Evolutionary conservation across 2,888 invertebrate genomes (phyloP).

Genomic region (Panopea generosa): DNA sequence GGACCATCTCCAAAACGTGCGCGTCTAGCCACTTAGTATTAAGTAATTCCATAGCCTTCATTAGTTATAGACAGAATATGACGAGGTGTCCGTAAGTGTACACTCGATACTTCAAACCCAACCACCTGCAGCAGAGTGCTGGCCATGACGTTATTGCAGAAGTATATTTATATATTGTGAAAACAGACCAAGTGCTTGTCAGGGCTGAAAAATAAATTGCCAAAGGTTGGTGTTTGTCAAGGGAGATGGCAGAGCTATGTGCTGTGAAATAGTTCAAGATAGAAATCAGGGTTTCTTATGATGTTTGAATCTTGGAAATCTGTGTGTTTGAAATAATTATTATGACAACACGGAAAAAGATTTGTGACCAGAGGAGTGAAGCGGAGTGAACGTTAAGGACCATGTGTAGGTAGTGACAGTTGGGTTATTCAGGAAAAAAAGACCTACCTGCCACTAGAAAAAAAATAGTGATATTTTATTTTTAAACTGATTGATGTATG

Average conservation of each 20-base stretch:
- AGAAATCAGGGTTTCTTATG: neutral
- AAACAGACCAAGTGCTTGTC: slow-evolving; percentile 26
- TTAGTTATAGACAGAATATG: neutral
- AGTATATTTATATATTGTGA: slow-evolving; percentile 35
- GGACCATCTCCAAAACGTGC: slow-evolving; percentile 79
- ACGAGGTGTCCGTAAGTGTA: neutral
- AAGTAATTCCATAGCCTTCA: slow-evolving; percentile 49
- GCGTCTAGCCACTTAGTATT: slow-evolving; percentile 78
- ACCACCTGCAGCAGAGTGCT: slow-evolving; percentile 45
- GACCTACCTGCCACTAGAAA: too few species aligned
- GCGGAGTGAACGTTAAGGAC: too few species aligned
- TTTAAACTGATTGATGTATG: too few species aligned
- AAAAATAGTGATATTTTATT: too few species aligned
- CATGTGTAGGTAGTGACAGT: too few species aligned
- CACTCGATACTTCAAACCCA: neutral
- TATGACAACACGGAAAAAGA: too few species aligned
- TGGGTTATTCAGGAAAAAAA: too few species aligned
- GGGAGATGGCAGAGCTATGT: too few species aligned
- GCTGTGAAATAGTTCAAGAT: too few species aligned
- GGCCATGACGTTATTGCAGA: slow-evolving; percentile 20
- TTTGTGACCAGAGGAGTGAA: too few species aligned
- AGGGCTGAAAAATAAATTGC: slow-evolving; percentile 11
- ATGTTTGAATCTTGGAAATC: neutral
- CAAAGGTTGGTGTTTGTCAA: too few species aligned
- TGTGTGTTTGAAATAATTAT: neutral